Percentiles rank a stretch among this genome's conserved stretches.
Conservation (phyloP, 2,888 invertebrate genomes). For the Limenitis camilla region DNA sequence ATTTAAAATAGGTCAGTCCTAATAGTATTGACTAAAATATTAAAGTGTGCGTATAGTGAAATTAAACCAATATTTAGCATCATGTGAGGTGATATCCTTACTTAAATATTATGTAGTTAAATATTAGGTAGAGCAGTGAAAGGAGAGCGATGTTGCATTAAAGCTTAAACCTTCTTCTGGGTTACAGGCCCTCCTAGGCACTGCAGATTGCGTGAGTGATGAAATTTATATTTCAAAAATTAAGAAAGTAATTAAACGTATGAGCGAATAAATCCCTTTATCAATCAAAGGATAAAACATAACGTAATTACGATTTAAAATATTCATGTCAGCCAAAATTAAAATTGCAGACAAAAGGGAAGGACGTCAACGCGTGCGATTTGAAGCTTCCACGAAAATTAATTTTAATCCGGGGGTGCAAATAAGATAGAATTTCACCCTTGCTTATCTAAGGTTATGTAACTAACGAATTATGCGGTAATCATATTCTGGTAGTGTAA, state of each 20-base stretch:
- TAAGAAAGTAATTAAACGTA: background rate
- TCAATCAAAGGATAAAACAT: conserved; percentile 29
- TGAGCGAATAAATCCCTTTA: conserved; percentile 24
- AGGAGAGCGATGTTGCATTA: no score
- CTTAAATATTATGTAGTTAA: no score
- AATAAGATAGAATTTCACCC: conserved; percentile 68
- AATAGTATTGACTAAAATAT: no score
- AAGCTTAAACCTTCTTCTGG: no score
- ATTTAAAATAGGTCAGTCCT: no score
- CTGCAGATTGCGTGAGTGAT: no score
- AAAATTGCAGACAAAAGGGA: conserved; percentile 54
- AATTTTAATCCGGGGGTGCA: conserved; percentile 65
- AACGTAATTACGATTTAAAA: conserved; percentile 27
- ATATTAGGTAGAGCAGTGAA: no score
- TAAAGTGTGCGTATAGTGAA: no score
- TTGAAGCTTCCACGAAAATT: conserved; percentile 61
- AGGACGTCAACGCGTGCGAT: conserved; percentile 41
- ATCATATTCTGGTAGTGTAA: no score
- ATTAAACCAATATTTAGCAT: no score
- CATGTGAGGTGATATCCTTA: no score
- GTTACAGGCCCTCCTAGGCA: no score
- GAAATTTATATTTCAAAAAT: background rate
- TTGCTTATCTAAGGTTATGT: conserved; percentile 50
- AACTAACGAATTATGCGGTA: conserved; percentile 37
- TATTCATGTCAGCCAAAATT: conserved; percentile 55